Conservation (phyloP, 2,797 vertebrate genomes). For the Ambastaia sidthimunki region DNA sequence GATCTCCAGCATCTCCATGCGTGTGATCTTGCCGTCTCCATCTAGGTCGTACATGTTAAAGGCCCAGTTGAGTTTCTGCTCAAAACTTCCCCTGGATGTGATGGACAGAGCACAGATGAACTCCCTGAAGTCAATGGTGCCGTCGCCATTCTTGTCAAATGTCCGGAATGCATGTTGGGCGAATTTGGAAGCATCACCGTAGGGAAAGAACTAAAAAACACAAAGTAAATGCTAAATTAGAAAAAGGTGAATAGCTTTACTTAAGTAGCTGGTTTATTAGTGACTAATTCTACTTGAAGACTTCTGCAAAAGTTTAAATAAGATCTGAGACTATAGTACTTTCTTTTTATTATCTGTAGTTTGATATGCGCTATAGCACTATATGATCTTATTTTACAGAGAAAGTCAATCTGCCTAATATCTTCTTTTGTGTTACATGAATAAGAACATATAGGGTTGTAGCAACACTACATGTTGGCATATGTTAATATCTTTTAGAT, state of each 20-base stretch:
- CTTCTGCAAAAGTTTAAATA: not conserved
- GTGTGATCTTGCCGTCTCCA: slow-evolving; percentile 87
- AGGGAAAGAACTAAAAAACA: slow-evolving; percentile 84
- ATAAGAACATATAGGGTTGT: too few relatives aligned
- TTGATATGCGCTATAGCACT: not conserved
- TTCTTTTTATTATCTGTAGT: not conserved
- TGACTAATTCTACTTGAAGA: too few relatives aligned
- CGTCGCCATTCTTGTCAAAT: slow-evolving; percentile 88
- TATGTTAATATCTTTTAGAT: too few relatives aligned
- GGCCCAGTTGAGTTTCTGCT: slow-evolving; percentile 91
- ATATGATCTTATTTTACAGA: not conserved
- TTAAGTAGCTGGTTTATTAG: not conserved
- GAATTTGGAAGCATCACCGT: slow-evolving; percentile 89
- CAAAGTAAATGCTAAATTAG: not conserved
- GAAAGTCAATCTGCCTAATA: too few relatives aligned
- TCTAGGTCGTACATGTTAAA: slow-evolving; percentile 93
- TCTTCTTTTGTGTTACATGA: too few relatives aligned
- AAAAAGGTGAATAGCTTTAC: not conserved
- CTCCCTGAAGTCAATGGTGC: slow-evolving; percentile 91
- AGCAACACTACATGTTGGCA: too few relatives aligned
- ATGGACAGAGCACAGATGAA: slow-evolving; percentile 89
- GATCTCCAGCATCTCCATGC: slow-evolving; percentile 91
- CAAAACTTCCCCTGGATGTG: slow-evolving; percentile 88
- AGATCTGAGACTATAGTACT: too few relatives aligned
- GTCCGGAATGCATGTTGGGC: slow-evolving; percentile 90